Base-by-base conservation (phyloP, 2,113 vertebrate genomes). In the Grammomys dolichurus region DNA sequence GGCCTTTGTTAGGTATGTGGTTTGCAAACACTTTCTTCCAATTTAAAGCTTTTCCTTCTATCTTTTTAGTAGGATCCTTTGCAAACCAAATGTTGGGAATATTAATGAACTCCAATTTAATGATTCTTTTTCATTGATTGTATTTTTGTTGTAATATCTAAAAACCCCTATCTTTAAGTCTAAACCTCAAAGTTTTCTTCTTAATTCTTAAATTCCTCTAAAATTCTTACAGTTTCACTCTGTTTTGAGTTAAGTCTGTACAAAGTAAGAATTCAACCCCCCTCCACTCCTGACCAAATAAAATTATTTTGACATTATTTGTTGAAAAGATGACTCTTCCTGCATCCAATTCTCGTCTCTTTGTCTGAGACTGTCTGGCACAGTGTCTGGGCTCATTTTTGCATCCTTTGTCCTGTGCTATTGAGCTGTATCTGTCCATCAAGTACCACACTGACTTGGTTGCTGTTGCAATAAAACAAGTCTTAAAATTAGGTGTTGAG, bases 81-180 rank as follows among this genome's bases (percentile, higher is more conserved):
- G 46, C 76, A 78, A 28, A 54, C 14, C 19, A 89, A 82, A 56
- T 13, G 7, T 75, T 89, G 81, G 33, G 69, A 67, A 69, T 87
- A 77, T 87, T 90, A 91, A 87, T 56, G 6, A 85, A 63, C 8
- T 84, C 48, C 46, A 76, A 84, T 56, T 78, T 91, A 77, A 20
- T 72, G 28, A 54, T 63, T 70, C 88, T 92, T 87, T 84, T 69
- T 94, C 56, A 11, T 31, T 51, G 24, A 69, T 89, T 82, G 3
- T 70, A 28, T 33, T 92, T 89, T 96, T 75, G 40, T 7, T 72
- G 43, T 48, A 24, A 26, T 48, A 13, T 69, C 20, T 82, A 65
- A 93, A 65, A 92, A 85, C 9, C 54, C 43, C 84, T 96, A 82
- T 46, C 48, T 87, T 95, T 89, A 77, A 31, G 17, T 31, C 65